These are phyloP conservation scores for Azorinus chamasolen DNA, from an alignment of 2,888 invertebrate species.

Conservation along the genomic window DNA sequence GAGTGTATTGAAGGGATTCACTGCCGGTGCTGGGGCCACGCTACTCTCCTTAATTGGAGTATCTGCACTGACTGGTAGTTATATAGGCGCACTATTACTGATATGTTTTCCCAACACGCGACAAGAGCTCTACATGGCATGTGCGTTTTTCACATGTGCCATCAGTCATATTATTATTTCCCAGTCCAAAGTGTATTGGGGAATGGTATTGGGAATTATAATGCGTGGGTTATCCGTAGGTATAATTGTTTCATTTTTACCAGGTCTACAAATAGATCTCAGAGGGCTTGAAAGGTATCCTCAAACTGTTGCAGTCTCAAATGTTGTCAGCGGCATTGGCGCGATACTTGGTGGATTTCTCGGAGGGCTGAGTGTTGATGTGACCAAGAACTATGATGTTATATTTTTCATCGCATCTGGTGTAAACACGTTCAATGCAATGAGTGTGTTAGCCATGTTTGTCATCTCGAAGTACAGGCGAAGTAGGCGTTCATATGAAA, in stretches of 20 bases:
- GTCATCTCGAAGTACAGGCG: not conserved
- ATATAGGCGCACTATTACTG: slow-evolving; percentile 16
- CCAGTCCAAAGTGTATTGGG: slow-evolving; percentile 21
- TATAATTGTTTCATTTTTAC: slow-evolving; percentile 18
- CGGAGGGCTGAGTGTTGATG: slow-evolving; percentile 43
- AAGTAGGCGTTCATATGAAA: not conserved
- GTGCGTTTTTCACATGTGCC: slow-evolving; percentile 20
- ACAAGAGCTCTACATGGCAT: slow-evolving; percentile 25
- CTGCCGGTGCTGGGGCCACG: slow-evolving; percentile 13
- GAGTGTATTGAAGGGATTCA: slow-evolving; percentile 39
- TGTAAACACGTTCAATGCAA: slow-evolving; percentile 7
- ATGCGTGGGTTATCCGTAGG: slow-evolving; percentile 37
- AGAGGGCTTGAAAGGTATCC: slow-evolving; percentile 37
- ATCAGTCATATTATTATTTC: slow-evolving; percentile 25
- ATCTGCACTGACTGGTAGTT: slow-evolving; percentile 35
- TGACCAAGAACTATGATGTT: slow-evolving; percentile 38
- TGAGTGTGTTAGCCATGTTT: slow-evolving; percentile 17
- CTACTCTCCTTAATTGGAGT: slow-evolving; percentile 43
- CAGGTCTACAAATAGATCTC: slow-evolving; percentile 32
- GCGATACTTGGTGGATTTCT: slow-evolving; percentile 36
- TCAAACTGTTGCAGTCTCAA: slow-evolving; percentile 30
- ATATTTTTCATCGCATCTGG: slow-evolving; percentile 41
- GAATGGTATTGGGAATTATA: slow-evolving; percentile 32
- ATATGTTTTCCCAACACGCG: slow-evolving; percentile 22
- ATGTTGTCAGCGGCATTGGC: slow-evolving; percentile 25